phyloP scores from a whole-genome alignment of 2,113 vertebrate genomes.

The Falco punctatus region DNA sequence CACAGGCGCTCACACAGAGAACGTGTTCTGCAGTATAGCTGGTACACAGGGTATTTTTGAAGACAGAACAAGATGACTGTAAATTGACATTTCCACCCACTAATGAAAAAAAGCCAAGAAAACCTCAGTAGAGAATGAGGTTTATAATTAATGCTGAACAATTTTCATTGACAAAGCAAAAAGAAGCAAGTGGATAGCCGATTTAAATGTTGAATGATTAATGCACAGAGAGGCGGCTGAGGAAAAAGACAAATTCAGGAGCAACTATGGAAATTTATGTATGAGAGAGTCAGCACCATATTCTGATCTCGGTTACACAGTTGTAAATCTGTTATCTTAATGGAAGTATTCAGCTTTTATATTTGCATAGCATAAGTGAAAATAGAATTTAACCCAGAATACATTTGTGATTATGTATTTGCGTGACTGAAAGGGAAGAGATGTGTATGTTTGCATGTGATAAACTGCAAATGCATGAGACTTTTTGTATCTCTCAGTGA shows the following conservation, averaged over 20 bases:
- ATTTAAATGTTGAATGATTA: conserved; percentile 69
- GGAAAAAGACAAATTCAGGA: conserved; percentile 44
- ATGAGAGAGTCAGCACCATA: conserved; percentile 49
- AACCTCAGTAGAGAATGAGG: conserved; percentile 57
- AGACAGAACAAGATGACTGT: conserved; percentile 58
- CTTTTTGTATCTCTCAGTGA: conserved; percentile 11
- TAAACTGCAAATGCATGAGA: conserved; percentile 49
- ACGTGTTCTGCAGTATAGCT: background rate
- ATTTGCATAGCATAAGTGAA: conserved; percentile 64
- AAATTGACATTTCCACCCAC: conserved; percentile 66
- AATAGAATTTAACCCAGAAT: conserved; percentile 57
- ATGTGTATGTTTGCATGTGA: conserved; percentile 17
- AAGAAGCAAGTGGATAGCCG: conserved; percentile 55
- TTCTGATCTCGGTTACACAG: conserved; percentile 64
- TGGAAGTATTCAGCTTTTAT: conserved; percentile 54
- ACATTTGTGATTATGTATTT: background rate
- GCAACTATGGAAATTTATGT: conserved; percentile 57
- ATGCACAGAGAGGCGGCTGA: conserved; percentile 38
- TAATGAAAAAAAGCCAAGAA: conserved; percentile 67
- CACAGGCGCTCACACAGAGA: background rate
- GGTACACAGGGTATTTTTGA: conserved; percentile 52
- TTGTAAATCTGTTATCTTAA: conserved; percentile 71
- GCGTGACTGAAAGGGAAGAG: conserved; percentile 8
- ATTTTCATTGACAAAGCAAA: conserved; percentile 76
- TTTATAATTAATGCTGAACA: conserved; percentile 72